phyloP scores from a whole-genome alignment of 2,888 invertebrate species.

The Glaucopsyche alexis region DNA sequence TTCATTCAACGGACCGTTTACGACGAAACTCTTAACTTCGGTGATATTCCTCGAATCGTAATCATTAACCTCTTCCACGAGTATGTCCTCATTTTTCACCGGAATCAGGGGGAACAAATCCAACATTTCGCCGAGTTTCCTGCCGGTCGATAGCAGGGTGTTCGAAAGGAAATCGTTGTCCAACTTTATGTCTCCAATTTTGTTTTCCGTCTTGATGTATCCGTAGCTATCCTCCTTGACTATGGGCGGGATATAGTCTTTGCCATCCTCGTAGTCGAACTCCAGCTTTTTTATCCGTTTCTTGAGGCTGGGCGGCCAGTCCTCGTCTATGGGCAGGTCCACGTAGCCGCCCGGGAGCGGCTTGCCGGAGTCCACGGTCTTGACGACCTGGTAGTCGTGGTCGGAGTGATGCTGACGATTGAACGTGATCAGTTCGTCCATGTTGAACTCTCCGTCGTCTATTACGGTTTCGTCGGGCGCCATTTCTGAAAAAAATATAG shows the following conservation, averaged over 20 bases:
- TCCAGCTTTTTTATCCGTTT: constrained; percentile 71
- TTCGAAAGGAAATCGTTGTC: constrained; percentile 55
- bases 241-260: constrained; percentile 64
- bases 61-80: constrained; percentile 67
- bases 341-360: constrained; percentile 68
- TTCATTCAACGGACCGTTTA: constrained; percentile 57
- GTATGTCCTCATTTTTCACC: constrained; percentile 65
- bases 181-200: constrained; percentile 50
- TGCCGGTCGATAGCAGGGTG: constrained; percentile 60
- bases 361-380: constrained; percentile 53
- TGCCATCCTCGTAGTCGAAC: constrained; percentile 67
- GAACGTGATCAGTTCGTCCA: constrained; percentile 82
- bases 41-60: constrained; percentile 62
- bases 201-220: constrained; percentile 53
- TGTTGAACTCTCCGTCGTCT: constrained; percentile 80
- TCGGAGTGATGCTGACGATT: constrained; percentile 71
- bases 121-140: constrained; percentile 65
- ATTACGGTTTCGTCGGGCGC: constrained; percentile 71
- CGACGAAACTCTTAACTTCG: constrained; percentile 67
- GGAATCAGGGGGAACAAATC: constrained; percentile 63
- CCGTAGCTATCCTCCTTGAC: constrained; percentile 69
- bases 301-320: constrained; percentile 79
- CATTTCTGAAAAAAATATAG: constrained; percentile 56
- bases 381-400: constrained; percentile 74
- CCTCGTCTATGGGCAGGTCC: constrained; percentile 80